Base-by-base conservation (phyloP, 2,888 invertebrate genomes). In the Tipula unca region DNA sequence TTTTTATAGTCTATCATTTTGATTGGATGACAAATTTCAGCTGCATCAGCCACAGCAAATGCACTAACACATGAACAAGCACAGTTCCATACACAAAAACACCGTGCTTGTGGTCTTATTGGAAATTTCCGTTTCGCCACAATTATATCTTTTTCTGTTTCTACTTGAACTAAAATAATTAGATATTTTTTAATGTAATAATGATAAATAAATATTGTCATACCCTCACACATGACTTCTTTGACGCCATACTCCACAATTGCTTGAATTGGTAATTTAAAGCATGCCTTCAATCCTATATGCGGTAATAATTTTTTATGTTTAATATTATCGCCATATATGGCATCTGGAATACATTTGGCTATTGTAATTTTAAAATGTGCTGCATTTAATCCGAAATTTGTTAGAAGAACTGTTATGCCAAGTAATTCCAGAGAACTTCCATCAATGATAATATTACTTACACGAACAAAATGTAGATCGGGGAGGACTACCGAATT, bases 41-140 rank as follows among this genome's bases (percentile, higher is more conserved):
- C 87, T n/a, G 88, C 88, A 1, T 88, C 87, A 85, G 88, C 87
- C 3, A 88, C 87, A 85, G 88, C 88, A n/a, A 88, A 85, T 85
- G 88, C 88, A 17, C 86, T 86, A 17, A 89, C 87, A 85, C 90
- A 90, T 84, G 89, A 88, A 48, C 90, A 90, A 3, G 87, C 87
- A 85, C 90, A 90, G 20, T 89, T 87, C 89, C 89, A 89, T 10
- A 90, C 86, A 86, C 90, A 90, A 82, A 90, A 88, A 86, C 90
- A 90, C 82, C 90, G 89, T 10, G 87, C 86, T 85, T 87, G 86
- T n/a, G 87, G 87, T 86, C 89, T 88, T 36, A 90, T 86, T 14
- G 87, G 87, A 86, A 90, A 87, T 17, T 87, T 32, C 35, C 90
- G 88, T 85, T 86, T 86, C 29, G 88, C 86, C 36, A 88, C 86